These are phyloP conservation scores for Ophiothrix spiculata DNA, from an alignment of 35 echinoderm and acorn worm species.

Conservation along the genomic window DNA sequence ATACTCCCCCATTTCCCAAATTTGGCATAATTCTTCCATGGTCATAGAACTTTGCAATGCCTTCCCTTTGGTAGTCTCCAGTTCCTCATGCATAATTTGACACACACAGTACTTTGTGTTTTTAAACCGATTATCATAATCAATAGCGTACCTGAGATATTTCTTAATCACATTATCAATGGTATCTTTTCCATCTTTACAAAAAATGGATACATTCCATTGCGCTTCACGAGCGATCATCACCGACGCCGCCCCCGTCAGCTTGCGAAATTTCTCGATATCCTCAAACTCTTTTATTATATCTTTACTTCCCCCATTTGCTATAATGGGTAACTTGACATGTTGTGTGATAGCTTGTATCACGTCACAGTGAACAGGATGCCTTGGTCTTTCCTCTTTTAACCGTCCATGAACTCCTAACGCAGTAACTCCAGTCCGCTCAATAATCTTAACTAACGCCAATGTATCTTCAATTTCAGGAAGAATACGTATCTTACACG, in stretches of 20 bases:
- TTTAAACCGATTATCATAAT: slow-evolving; percentile 64
- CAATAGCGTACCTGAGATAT: slow-evolving; percentile 90
- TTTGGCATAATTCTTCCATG: slow-evolving; percentile 67
- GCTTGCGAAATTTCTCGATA: slow-evolving; percentile 54
- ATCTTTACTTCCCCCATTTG: slow-evolving; percentile 90
- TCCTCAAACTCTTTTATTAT: slow-evolving; percentile 65
- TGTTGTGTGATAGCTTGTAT: slow-evolving; percentile 63
- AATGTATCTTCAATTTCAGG: slow-evolving; percentile 91
- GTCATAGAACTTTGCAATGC: slow-evolving; percentile 39
- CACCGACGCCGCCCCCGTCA: slow-evolving; percentile 67
- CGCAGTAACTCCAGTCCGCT: slow-evolving; percentile 80
- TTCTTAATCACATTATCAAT: slow-evolving; percentile 55
- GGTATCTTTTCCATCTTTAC: slow-evolving; percentile 69
- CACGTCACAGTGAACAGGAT: slow-evolving; percentile 72
- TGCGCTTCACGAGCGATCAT: slow-evolving; percentile 96
- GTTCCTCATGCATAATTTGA: slow-evolving; percentile 63
- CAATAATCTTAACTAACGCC: slow-evolving; percentile 66
- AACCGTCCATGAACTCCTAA: slow-evolving; percentile 81
- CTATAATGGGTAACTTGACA: slow-evolving; percentile 71
- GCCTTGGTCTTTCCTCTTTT: slow-evolving; percentile 71
- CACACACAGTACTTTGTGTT: slow-evolving; percentile 89
- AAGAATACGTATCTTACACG: slow-evolving; percentile 82
- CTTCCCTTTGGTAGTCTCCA: slow-evolving; percentile 37
- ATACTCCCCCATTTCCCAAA: no score
- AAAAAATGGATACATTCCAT: slow-evolving; percentile 89